Evolutionary conservation across 2,888 invertebrate species (phyloP), one percentile per base, ranked within the genome.

Genomic region (Diplazon laetatorius): DNA sequence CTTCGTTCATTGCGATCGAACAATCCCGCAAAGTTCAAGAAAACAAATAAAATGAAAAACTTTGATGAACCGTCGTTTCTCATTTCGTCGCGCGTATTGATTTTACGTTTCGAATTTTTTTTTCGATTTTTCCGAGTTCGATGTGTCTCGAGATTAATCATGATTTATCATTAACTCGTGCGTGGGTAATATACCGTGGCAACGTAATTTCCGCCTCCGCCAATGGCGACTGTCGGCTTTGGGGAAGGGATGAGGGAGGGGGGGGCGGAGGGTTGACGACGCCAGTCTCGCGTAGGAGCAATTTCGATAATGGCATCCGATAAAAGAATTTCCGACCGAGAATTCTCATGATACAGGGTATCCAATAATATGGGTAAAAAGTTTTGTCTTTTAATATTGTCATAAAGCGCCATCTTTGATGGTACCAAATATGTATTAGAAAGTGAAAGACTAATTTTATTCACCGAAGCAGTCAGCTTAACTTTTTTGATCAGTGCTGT

Each of bases 301-400:
- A 76, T 76, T 76, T 25, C 71, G 65, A 72, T 72, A 76, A 76
- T 76, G 76, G 37, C 16, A 59, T 65, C 48, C 65, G 70, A 71
- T 76, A 66, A 65, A 72, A 59, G 44, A 71, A 59, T n/a, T n/a
- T n/a, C n/a, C 63, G 35, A 55, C 48, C 50, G 57, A 50, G 37
- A 42, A 52, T 63, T 63, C 18, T 18, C 37, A 25, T 76, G 63
- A 59, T 60, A 48, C 55, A 57, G 37, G 42, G 52, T 20, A n/a
- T n/a, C n/a, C n/a, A n/a, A n/a, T n/a, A n/a, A n/a, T n/a, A n/a
- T n/a, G n/a, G n/a, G n/a, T n/a, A n/a, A n/a, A n/a, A n/a, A n/a
- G n/a, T n/a, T n/a, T n/a, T n/a, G n/a, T n/a, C n/a, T n/a, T n/a
- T n/a, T n/a, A n/a, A n/a, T n/a, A n/a, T n/a, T n/a, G n/a, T n/a